Evolutionary conservation across 2,113 vertebrate species (phyloP).

Genomic region (Calypte anna): DNA sequence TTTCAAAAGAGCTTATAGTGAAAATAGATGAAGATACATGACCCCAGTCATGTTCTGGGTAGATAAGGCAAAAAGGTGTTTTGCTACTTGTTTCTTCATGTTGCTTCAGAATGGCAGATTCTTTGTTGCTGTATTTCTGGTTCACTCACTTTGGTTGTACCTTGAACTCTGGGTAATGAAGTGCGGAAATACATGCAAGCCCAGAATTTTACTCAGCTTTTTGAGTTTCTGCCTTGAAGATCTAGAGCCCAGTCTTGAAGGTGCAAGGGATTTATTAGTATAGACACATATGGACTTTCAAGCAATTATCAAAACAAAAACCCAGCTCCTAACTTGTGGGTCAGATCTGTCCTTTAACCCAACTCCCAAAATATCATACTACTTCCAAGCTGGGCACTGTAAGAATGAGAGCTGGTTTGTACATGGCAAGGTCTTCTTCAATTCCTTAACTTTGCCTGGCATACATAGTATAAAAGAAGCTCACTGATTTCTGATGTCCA

Average conservation of each 20-base stretch:
- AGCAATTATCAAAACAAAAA: background rate
- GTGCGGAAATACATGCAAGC: background rate
- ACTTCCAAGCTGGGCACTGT: background rate
- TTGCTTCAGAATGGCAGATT: background rate
- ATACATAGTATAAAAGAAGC: background rate
- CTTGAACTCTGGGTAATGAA: background rate
- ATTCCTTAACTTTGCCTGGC: background rate
- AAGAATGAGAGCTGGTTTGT: background rate
- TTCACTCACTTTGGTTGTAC: background rate
- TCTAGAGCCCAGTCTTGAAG: background rate
- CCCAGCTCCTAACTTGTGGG: background rate
- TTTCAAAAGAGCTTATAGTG: background rate
- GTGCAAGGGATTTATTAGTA: background rate
- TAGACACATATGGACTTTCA: background rate
- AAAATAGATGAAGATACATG: background rate
- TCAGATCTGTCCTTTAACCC: background rate
- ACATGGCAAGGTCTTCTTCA: background rate
- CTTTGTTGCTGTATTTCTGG: background rate
- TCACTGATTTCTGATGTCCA: background rate
- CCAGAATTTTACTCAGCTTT: background rate
- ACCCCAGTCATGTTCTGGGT: background rate
- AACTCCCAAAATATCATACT: background rate
- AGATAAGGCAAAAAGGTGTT: background rate
- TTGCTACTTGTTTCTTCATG: background rate
- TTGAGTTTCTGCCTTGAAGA: background rate